phyloP scores from a whole-genome alignment of 37 sponge, comb jelly and placozoan species.

The Ephydatia muelleri region DNA sequence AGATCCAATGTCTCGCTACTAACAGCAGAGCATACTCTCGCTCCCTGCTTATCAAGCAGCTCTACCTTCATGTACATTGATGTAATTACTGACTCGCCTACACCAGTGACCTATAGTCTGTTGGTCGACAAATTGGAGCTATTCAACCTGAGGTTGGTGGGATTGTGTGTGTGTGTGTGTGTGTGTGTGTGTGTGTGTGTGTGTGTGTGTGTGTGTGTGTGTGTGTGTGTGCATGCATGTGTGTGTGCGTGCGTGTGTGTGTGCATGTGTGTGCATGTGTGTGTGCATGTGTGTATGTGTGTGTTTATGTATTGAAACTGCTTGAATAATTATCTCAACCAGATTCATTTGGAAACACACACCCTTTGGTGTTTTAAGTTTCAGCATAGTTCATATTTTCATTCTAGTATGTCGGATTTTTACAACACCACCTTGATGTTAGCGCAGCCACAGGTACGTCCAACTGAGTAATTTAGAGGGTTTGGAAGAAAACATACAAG shows the following conservation, averaged over 20 bases:
- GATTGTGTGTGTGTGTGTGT: conserved; percentile 6
- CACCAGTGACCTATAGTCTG: conserved; percentile 11
- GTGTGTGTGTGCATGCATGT: too few species aligned
- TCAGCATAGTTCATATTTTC: not conserved
- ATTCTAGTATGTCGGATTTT: not conserved
- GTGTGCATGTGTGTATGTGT: too few species aligned
- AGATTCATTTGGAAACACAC: too few species aligned
- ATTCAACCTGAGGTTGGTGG: conserved; percentile 23
- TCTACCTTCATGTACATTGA: conserved; percentile 36
- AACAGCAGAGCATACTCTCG: not conserved
- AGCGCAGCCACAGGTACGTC: not conserved
- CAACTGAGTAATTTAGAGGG: too few species aligned
- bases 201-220: conserved; percentile 21
- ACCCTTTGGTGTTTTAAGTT: too few species aligned
- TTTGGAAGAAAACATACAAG: too few species aligned
- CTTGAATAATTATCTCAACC: too few species aligned
- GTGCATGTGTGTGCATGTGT: too few species aligned
- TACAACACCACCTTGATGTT: not conserved
- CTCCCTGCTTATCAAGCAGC: not conserved
- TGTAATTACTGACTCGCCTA: conserved; percentile 38
- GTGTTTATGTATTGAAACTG: too few species aligned
- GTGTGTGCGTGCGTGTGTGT: too few species aligned
- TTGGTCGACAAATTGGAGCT: conserved; percentile 21
- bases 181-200: conserved; percentile 4
- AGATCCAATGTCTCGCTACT: not conserved